A percentile compares a stretch with the other conserved stretches of the same genome.
These are phyloP conservation scores for Decapterus maruadsi DNA, from an alignment of 2,797 vertebrate species.

Conservation along the genomic window DNA sequence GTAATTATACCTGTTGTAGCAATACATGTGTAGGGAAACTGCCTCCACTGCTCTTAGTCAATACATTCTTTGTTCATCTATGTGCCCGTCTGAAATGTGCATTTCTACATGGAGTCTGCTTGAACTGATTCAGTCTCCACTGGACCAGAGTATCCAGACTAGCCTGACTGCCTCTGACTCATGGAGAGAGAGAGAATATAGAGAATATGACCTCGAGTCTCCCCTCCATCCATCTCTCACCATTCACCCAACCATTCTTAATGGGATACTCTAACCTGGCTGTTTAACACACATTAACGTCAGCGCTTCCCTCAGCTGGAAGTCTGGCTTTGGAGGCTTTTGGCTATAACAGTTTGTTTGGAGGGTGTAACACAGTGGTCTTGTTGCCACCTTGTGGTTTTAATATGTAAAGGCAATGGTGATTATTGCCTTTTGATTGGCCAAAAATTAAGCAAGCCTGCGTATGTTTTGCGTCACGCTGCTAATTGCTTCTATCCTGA, in stretches of 20 bases:
- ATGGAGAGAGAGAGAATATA: constrained; percentile 37
- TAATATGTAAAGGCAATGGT: too few relatives aligned
- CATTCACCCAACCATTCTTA: constrained; percentile 71
- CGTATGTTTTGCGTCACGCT: too few relatives aligned
- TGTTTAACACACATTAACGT: constrained; percentile 79
- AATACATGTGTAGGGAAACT: neutral
- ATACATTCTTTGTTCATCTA: constrained; percentile 21
- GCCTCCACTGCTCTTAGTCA: neutral
- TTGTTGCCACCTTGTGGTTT: too few relatives aligned
- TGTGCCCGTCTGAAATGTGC: constrained; percentile 19
- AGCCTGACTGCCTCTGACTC: constrained; percentile 65
- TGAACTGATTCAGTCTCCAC: constrained; percentile 53
- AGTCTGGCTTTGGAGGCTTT: constrained; percentile 56
- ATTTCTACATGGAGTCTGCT: constrained; percentile 34
- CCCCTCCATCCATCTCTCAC: constrained; percentile 58
- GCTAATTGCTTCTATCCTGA: too few relatives aligned
- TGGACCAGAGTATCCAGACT: constrained; percentile 60
- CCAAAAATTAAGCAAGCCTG: too few relatives aligned
- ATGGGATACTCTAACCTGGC: constrained; percentile 74
- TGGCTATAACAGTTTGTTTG: constrained; percentile 37
- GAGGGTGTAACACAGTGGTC: neutral
- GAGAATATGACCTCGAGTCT: constrained; percentile 62
- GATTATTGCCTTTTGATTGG: too few relatives aligned
- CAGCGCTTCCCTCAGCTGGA: constrained; percentile 74
- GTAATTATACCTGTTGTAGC: neutral